Evolutionary conservation across 2,888 invertebrate species (phyloP).

Genomic region (Campoletis raptor): DNA sequence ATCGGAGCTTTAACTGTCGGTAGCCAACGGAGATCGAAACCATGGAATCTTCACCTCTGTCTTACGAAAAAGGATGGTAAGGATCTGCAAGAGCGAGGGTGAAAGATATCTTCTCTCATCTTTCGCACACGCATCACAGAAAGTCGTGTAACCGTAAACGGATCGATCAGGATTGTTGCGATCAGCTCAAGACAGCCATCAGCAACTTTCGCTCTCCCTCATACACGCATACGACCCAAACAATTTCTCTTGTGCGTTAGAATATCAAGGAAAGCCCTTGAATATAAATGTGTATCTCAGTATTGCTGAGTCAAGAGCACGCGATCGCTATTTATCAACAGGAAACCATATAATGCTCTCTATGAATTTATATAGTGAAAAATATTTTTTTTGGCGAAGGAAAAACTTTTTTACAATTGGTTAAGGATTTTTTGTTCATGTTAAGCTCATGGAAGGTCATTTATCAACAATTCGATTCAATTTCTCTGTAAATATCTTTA

Average conservation of each 20-base stretch:
- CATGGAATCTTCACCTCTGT: conserved; percentile 56
- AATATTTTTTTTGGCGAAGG: background rate
- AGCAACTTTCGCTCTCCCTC: conserved; percentile 44
- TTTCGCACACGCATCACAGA: conserved; percentile 42
- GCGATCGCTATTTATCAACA: conserved; percentile 41
- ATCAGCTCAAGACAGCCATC: conserved; percentile 69
- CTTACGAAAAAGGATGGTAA: conserved; percentile 53
- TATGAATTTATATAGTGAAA: background rate
- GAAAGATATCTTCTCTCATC: conserved; percentile 10
- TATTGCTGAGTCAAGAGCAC: conserved; percentile 48
- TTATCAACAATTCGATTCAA: background rate
- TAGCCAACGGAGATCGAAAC: conserved; percentile 57
- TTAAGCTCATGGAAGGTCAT: background rate
- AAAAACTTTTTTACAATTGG: background rate
- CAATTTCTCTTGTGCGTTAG: conserved; percentile 47
- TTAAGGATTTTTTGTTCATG: background rate
- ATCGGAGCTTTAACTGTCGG: conserved; percentile 71
- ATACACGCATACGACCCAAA: conserved; percentile 17
- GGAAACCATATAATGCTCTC: conserved; percentile 14
- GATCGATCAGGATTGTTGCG: conserved; percentile 73
- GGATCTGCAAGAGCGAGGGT: conserved; percentile 52
- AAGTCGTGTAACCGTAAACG: conserved; percentile 72
- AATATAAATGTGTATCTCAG: conserved; percentile 57
- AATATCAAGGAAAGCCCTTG: conserved; percentile 44
- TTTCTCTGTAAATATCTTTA: conserved; percentile 75